Conservation (phyloP, 1,140 invertebrate genomes). For the Drosophila ercepeae region DNA sequence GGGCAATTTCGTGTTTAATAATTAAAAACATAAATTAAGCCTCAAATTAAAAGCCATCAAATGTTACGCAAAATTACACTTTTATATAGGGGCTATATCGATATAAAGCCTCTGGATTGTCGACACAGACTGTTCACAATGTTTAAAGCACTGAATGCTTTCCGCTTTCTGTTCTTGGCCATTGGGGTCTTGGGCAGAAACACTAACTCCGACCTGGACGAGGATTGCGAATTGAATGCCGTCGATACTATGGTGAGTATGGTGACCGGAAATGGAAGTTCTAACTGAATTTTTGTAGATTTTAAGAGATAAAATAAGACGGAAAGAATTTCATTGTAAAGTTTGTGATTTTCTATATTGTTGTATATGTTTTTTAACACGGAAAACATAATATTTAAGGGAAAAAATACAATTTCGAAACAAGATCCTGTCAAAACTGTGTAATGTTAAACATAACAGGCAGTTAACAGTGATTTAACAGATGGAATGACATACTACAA, state of each 20-base stretch:
- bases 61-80: constrained; percentile 66
- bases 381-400: too few relatives aligned
- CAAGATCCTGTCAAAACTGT: background rate
- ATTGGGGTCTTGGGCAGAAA: constrained; percentile 18
- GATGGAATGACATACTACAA: too few relatives aligned
- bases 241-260: constrained; percentile 61
- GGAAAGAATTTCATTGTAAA: too few relatives aligned
- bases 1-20: constrained; percentile 22
- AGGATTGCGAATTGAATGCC: constrained; percentile 57
- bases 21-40: constrained; percentile 66
- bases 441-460: background rate
- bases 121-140: background rate
- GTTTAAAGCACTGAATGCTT: background rate
- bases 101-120: constrained; percentile 41
- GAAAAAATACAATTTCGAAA: too few relatives aligned
- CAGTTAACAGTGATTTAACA: too few relatives aligned
- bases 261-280: too few relatives aligned
- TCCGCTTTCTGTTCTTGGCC: constrained; percentile 11
- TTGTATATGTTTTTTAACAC: too few relatives aligned
- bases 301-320: too few relatives aligned
- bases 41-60: constrained; percentile 65
- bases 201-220: constrained; percentile 25
- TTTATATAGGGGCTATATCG: background rate
- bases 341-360: too few relatives aligned
- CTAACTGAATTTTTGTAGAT: too few relatives aligned